Evolutionary conservation across 2,113 vertebrate species (phyloP).

Genomic region (Rhipidura dahli): DNA sequence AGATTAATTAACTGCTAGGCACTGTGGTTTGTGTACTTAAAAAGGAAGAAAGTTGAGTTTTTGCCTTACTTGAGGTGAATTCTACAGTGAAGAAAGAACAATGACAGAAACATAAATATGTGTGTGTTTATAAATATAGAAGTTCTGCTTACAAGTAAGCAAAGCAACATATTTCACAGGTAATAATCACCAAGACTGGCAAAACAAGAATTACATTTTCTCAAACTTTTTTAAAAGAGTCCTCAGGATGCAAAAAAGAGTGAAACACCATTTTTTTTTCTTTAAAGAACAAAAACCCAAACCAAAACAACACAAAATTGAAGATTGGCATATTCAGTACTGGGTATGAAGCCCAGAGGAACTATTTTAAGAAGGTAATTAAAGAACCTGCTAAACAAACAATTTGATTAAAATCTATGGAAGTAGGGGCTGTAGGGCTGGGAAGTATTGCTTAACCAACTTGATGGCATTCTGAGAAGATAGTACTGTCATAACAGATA

Average conservation of each 20-base stretch:
- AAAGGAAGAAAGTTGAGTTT: not conserved
- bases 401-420: constrained; percentile 3
- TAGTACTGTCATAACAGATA: constrained; percentile 22
- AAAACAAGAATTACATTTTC: not conserved
- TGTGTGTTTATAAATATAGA: not conserved
- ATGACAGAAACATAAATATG: not conserved
- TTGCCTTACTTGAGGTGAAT: not conserved
- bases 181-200: not conserved
- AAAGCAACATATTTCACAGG: not conserved
- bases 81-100: not conserved
- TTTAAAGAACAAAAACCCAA: not conserved
- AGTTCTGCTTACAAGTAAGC: not conserved
- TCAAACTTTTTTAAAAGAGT: not conserved
- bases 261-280: not conserved
- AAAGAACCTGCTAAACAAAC: constrained; percentile 44
- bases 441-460: constrained; percentile 28
- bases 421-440: not conserved
- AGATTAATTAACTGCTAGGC: not conserved
- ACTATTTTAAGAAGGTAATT: constrained; percentile 6
- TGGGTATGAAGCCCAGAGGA: not conserved
- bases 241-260: not conserved
- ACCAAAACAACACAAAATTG: not conserved
- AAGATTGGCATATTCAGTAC: not conserved
- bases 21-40: not conserved
- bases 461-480: not conserved